Evolutionary conservation across 2,797 vertebrate species (phyloP), one percentile per base, ranked within the genome.

Genomic region (Percopsis omiscomaycus): DNA sequence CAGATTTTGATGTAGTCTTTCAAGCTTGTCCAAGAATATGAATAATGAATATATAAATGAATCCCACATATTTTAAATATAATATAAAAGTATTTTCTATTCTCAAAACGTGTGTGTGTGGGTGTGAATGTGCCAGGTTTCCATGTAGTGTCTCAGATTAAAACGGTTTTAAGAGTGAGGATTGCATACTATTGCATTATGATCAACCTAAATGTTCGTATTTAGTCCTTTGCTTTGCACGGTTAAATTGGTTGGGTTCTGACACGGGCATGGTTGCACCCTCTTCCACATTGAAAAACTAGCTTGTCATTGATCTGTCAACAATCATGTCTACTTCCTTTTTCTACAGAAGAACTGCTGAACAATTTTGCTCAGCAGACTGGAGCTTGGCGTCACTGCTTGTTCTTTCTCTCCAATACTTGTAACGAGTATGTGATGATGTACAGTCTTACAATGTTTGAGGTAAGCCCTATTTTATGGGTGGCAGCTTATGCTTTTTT

Each of bases 391-490:
- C 94, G 95, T 53, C 95, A 98, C 86, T 99, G 98, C 87, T 91
- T 99, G 71, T 97, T 97, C 89, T 99, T 98, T 87, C 94, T 99
- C 66, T 99, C 96, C 61, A 97, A 95, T 83, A 98, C 96, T 57
- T 94, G 91, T 73, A 99, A 98, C 64, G 98, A 99, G 89, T 99
- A 98, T 51, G 97, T 99, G 8, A 98, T 99, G 96, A 99, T 99
- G 98, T 99, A 98, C 88, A 99, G 97, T 80, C 93, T 99, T 84
- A 99, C 96, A 3, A 96, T 99, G 78, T 98, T 99, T 90, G 98
- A 99, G 95, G 98, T 99, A 88, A 95, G 93, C 88, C 11, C 1
- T 50, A 3, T 51, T 1, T 29, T 14, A 30, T 54, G 11, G 28
- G 4, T 29, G 6, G 11, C 3, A 53, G 32, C 27, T 5, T 59